Conservation (phyloP, 1,140 invertebrate species). For the Steinernema khuongi region DNA sequence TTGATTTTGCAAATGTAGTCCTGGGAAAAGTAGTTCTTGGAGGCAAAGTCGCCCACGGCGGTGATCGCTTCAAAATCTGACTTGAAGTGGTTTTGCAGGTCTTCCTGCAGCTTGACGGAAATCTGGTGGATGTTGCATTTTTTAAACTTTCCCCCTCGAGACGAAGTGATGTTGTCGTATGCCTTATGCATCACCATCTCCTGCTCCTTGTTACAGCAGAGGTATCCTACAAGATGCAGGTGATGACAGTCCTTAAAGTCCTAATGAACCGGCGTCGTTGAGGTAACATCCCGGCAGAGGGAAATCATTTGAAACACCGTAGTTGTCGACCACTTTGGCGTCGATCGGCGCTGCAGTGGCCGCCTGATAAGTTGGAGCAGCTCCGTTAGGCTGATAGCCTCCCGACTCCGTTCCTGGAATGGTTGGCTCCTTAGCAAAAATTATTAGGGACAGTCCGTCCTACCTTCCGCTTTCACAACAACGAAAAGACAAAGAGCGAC, state of each 20-base stretch:
- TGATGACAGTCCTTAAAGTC: not conserved
- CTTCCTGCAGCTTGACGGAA: not conserved
- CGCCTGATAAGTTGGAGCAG: not conserved
- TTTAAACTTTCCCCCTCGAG: not conserved
- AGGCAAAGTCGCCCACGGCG: not conserved
- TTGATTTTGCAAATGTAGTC: slow-evolving; percentile 7
- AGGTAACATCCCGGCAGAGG: not conserved
- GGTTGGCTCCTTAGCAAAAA: too few species aligned
- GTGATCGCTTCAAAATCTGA: not conserved
- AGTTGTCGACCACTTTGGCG: not conserved
- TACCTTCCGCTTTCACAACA: not conserved
- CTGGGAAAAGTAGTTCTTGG: not conserved
- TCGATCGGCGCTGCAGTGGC: not conserved
- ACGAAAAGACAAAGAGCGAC: not conserved
- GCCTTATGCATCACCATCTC: slow-evolving; percentile 10
- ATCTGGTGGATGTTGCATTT: slow-evolving; percentile 11
- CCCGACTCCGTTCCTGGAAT: not conserved
- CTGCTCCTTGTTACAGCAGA: slow-evolving; percentile 4
- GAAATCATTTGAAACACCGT: not conserved
- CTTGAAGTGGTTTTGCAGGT: not conserved
- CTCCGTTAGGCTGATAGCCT: not conserved
- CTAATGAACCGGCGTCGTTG: not conserved
- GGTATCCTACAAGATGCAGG: not conserved
- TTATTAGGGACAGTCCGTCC: too few species aligned
- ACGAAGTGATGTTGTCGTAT: not conserved